These are phyloP conservation scores for Drosophila sulfurigaster DNA, from an alignment of 1,140 invertebrate genomes.

Conservation along the genomic window DNA sequence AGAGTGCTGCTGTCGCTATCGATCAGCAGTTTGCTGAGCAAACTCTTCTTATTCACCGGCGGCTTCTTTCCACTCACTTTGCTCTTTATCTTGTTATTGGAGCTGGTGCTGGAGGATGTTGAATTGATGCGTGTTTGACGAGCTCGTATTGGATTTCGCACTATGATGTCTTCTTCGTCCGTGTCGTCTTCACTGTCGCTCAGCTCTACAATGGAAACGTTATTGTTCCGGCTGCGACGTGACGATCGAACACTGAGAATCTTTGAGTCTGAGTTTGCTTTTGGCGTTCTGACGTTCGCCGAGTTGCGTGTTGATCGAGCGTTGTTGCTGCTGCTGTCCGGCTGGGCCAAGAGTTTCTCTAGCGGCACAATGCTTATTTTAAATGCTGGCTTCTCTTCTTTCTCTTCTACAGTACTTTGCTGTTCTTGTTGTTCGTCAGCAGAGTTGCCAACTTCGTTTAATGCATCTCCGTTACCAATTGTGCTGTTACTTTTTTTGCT, in stretches of 20 bases:
- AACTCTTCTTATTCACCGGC: constrained; percentile 13
- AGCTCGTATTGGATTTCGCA: neutral
- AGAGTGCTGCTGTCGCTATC: constrained; percentile 28
- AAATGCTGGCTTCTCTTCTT: constrained; percentile 46
- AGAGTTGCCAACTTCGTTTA: constrained; percentile 27
- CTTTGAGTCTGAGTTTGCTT: constrained; percentile 13
- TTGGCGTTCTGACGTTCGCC: constrained; percentile 1
- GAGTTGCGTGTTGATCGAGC: constrained; percentile 10
- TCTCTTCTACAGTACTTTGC: constrained; percentile 3
- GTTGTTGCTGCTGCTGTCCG: constrained; percentile 15
- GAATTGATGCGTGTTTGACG: constrained; percentile 13
- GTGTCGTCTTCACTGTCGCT: constrained; percentile 50
- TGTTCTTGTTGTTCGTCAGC: constrained; percentile 3
- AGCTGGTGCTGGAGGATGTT: constrained; percentile 10
- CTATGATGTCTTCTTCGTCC: constrained; percentile 16
- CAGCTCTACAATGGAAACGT: constrained; percentile 67
- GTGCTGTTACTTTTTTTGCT: constrained; percentile 16
- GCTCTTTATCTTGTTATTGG: neutral
- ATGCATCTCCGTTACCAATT: constrained; percentile 16
- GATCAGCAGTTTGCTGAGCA: constrained; percentile 32
- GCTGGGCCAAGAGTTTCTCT: constrained; percentile 71
- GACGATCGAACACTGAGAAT: constrained; percentile 24
- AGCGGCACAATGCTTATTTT: constrained; percentile 80
- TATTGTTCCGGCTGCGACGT: constrained; percentile 48
- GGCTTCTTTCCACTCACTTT: neutral